A percentile compares a stretch with the other conserved stretches of the same genome.
Evolutionary conservation across 2,797 vertebrate species (phyloP).

Genomic region (Micrastur ruficollis): DNA sequence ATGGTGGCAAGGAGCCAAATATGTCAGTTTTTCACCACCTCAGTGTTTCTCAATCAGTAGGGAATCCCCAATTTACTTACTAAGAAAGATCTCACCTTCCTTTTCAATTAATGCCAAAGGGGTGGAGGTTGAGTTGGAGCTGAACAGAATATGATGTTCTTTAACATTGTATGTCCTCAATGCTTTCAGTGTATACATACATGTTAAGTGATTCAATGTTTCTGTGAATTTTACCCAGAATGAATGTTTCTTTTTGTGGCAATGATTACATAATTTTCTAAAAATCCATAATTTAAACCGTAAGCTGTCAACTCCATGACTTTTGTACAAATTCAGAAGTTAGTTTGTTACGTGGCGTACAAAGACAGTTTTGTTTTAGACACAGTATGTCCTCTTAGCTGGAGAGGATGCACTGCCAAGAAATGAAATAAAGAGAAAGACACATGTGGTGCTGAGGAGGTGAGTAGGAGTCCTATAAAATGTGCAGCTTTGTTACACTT

Average conservation of each 20-base stretch:
- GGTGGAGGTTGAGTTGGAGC: background rate
- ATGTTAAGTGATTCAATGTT: background rate
- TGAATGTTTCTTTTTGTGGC: background rate
- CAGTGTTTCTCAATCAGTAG: background rate
- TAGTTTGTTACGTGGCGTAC: background rate
- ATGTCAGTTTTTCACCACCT: background rate
- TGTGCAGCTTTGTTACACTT: background rate
- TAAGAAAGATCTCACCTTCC: background rate
- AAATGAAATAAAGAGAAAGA: constrained; percentile 15
- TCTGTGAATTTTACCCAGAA: background rate
- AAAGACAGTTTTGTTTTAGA: constrained; percentile 11
- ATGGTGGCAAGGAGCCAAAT: background rate
- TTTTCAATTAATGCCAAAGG: background rate
- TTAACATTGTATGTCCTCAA: background rate
- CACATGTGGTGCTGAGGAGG: constrained; percentile 12
- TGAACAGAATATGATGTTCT: background rate
- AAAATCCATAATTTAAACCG: constrained; percentile 1
- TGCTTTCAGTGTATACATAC: background rate
- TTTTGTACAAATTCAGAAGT: background rate
- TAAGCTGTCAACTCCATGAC: background rate
- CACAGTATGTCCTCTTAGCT: constrained; percentile 31
- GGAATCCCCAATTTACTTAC: background rate
- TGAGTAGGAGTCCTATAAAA: constrained; percentile 55
- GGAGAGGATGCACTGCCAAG: constrained; percentile 29
- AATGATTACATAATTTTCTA: background rate